Percentiles rank a stretch among this genome's conserved stretches.
These are phyloP conservation scores for Sarcophaga bullata DNA, from an alignment of 1,140 invertebrate genomes.

Conservation along the genomic window DNA sequence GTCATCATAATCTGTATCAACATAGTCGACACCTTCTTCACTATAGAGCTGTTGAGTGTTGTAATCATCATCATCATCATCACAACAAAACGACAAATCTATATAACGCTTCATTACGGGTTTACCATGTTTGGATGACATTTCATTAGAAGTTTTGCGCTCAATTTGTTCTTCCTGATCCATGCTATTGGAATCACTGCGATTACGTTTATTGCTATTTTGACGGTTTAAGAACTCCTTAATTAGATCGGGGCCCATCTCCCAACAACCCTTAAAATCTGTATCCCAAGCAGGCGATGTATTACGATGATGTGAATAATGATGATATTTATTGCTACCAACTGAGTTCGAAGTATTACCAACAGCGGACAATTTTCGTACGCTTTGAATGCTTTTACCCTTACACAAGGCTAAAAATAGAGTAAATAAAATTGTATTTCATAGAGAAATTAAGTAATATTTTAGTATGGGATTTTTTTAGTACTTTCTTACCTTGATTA, in stretches of 20 bases:
- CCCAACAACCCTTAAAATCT: constrained; percentile 50
- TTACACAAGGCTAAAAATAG: constrained; percentile 44
- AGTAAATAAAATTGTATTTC: constrained; percentile 26
- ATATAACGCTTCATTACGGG: constrained; percentile 19
- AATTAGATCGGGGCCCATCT: constrained; percentile 50
- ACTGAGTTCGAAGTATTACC: constrained; percentile 16
- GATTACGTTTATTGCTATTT: constrained; percentile 46
- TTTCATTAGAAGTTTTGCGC: constrained; percentile 18
- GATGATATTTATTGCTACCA: constrained; percentile 6
- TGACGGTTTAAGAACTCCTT: constrained; percentile 48
- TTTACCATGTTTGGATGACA: not conserved
- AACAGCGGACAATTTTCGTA: constrained; percentile 41
- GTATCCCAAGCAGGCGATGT: constrained; percentile 48
- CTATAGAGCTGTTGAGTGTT: not conserved
- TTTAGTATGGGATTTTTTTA: not conserved
- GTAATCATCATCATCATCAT: not conserved
- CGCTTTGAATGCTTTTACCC: constrained; percentile 42
- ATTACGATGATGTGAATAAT: constrained; percentile 35
- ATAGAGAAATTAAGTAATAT: not conserved
- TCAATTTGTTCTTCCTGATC: constrained; percentile 41
- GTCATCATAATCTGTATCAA: constrained; percentile 40
- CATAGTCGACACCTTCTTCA: constrained; percentile 30
- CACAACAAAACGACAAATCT: constrained; percentile 26
- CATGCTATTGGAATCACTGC: constrained; percentile 47
- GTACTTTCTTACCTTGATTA: constrained; percentile 45